phyloP scores from a whole-genome alignment of 2,113 vertebrate species.

The Anthoscopus minutus region DNA sequence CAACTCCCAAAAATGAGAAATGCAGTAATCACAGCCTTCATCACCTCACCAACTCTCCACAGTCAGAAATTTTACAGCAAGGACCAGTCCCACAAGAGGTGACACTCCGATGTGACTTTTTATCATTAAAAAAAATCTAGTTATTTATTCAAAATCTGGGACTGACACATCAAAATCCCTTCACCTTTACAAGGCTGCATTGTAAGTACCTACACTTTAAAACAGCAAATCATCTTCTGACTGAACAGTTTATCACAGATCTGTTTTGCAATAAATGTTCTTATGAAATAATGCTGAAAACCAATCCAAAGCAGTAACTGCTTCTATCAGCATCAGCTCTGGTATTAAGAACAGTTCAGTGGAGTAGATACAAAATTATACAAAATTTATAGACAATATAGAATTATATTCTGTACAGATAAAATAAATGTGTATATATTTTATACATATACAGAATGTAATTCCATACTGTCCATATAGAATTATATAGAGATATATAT shows the following conservation, averaged over 20 bases:
- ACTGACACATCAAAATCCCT: not conserved
- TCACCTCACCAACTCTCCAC: not conserved
- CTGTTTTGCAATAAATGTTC: not conserved
- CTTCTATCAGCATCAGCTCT: not conserved
- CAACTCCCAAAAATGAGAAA: not conserved
- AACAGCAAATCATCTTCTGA: not conserved
- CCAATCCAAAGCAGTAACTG: not conserved
- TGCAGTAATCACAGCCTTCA: not conserved
- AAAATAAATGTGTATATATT: too few relatives aligned
- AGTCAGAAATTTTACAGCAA: not conserved
- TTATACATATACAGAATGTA: too few relatives aligned
- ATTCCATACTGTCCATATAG: too few relatives aligned
- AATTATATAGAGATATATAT: not conserved
- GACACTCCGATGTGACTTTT: not conserved
- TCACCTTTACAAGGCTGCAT: not conserved
- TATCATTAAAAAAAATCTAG: not conserved
- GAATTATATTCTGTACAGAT: too few relatives aligned
- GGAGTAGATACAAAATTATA: not conserved
- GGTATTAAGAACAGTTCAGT: not conserved
- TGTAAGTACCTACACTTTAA: not conserved
- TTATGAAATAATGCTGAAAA: not conserved
- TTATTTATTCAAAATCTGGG: not conserved
- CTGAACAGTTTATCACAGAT: not conserved
- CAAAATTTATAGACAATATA: not conserved
- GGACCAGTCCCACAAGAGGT: not conserved